Percentiles rank a stretch among this genome's conserved stretches.
Conservation (phyloP, 2,888 invertebrate species). For the Trichopria drosophilae region DNA sequence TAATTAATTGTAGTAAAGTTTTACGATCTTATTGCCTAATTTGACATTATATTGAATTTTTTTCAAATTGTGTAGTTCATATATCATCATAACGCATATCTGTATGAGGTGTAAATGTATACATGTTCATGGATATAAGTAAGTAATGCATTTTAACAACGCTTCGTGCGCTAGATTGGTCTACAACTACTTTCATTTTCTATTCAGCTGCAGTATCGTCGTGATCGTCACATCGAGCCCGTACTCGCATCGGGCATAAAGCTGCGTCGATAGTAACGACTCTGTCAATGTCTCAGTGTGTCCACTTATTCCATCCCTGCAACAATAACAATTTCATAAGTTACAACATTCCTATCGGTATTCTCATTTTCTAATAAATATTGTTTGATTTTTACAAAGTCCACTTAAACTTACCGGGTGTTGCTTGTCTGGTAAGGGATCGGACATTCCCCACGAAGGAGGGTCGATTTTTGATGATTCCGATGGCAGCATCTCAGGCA, state of each 20-base stretch:
- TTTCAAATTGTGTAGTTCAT: no score
- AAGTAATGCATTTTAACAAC: constrained; percentile 46
- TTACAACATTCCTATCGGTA: neutral
- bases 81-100: constrained; percentile 49
- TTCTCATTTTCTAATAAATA: neutral
- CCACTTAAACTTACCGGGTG: constrained; percentile 53
- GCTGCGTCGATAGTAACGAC: constrained; percentile 30
- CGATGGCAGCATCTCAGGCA: constrained; percentile 50
- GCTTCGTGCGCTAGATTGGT: constrained; percentile 41
- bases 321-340: constrained; percentile 37
- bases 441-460: constrained; percentile 53
- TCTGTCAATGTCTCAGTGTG: constrained; percentile 46
- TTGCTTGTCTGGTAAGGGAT: constrained; percentile 54
- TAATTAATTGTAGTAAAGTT: constrained; percentile 54
- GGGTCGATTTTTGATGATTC: constrained; percentile 52
- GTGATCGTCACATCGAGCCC: no score
- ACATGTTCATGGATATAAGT: constrained; percentile 28
- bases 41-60: no score
- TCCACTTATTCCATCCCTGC: constrained; percentile 65
- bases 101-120: constrained; percentile 36
- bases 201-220: constrained; percentile 41
- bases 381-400: constrained; percentile 2
- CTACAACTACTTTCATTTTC: constrained; percentile 42
- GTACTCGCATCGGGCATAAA: constrained; percentile 39
- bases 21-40: constrained; percentile 54